A percentile compares a stretch with the other conserved stretches of the same genome.
Conservation (phyloP, 2,797 vertebrate species). For the Notamacropus eugenii region DNA sequence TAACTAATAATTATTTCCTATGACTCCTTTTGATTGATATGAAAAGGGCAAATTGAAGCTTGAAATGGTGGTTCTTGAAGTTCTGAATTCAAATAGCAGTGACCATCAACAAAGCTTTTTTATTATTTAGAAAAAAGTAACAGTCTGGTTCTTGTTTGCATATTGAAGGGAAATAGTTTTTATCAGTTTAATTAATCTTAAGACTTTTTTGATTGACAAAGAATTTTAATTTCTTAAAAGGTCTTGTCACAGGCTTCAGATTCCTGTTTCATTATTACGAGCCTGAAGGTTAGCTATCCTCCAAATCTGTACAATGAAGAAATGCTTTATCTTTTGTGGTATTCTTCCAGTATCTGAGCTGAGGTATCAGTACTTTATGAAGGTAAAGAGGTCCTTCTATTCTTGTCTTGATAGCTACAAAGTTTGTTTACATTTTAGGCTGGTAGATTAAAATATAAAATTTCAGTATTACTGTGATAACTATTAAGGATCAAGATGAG, state of each 20-base stretch:
- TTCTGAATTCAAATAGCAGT: conserved; percentile 73
- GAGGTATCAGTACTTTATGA: conserved; percentile 67
- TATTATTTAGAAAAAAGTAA: conserved; percentile 50
- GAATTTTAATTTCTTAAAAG: conserved; percentile 70
- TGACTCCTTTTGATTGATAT: conserved; percentile 80
- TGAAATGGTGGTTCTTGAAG: conserved; percentile 76
- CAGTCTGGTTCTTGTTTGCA: conserved; percentile 63
- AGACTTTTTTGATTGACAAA: conserved; percentile 63
- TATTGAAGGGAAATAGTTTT: conserved; percentile 61
- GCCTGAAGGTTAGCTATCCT: conserved; percentile 74
- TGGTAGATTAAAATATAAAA: conserved; percentile 77
- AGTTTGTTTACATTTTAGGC: conserved; percentile 71
- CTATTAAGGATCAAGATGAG: conserved; percentile 69
- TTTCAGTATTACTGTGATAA: conserved; percentile 49
- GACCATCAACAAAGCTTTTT: conserved; percentile 58
- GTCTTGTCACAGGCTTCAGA: conserved; percentile 45
- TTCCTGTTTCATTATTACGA: conserved; percentile 70
- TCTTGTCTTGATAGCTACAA: conserved; percentile 46
- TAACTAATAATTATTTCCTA: conserved; percentile 84
- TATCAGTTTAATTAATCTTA: conserved; percentile 74
- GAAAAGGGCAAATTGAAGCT: conserved; percentile 80
- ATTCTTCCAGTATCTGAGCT: conserved; percentile 76
- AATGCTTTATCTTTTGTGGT: conserved; percentile 62
- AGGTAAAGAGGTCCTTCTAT: conserved; percentile 62
- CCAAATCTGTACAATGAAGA: conserved; percentile 69